These are phyloP conservation scores for Tenthredo notha DNA, from an alignment of 2,888 invertebrate genomes.

Conservation along the genomic window DNA sequence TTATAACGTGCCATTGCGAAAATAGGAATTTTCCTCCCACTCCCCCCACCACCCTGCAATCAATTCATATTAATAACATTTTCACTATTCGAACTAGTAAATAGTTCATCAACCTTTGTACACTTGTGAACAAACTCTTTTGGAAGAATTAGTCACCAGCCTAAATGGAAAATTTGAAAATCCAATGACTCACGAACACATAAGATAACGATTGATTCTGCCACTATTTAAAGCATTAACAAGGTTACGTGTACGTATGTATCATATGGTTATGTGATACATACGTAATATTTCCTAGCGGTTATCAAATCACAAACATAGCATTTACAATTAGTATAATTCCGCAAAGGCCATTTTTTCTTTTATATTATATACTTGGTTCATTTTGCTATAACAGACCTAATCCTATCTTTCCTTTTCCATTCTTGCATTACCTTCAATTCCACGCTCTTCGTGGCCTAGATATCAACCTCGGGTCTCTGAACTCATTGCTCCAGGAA, in stretches of 20 bases:
- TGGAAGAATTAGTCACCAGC: neutral
- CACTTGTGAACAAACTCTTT: neutral
- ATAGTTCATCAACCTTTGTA: neutral
- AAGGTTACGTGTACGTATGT: neutral
- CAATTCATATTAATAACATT: neutral
- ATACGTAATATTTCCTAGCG: neutral
- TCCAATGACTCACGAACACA: slow-evolving; percentile 13
- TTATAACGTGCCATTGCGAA: neutral
- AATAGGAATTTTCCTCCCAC: neutral
- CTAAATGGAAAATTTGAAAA: neutral
- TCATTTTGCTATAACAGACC: neutral
- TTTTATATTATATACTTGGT: neutral
- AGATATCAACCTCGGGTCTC: slow-evolving; percentile 27
- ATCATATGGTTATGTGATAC: neutral
- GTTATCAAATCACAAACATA: slow-evolving; percentile 3
- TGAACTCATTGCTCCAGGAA: slow-evolving; percentile 11
- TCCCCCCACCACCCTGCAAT: neutral
- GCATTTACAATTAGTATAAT: neutral
- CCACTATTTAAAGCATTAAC: neutral
- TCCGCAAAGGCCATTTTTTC: neutral
- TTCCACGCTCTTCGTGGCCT: slow-evolving; percentile 8
- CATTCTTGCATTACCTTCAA: slow-evolving; percentile 17
- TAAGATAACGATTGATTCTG: slow-evolving; percentile 21
- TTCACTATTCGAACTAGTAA: neutral
- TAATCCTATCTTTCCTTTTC: slow-evolving; percentile 28